Conservation (phyloP, 1,140 invertebrate species). For the Ips nitidus region DNA sequence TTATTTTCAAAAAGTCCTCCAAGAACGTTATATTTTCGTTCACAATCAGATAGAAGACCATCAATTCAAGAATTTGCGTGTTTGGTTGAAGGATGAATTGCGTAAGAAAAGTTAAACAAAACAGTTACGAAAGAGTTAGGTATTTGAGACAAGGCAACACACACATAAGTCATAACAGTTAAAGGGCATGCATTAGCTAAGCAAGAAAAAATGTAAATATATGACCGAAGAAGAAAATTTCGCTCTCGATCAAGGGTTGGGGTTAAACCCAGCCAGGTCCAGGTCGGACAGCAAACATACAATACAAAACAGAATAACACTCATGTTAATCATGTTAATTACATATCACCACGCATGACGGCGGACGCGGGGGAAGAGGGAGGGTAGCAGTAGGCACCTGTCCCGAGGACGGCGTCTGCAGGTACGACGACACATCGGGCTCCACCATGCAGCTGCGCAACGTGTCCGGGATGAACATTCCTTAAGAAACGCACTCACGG, state of each 20-base stretch:
- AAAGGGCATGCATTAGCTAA: too few relatives aligned
- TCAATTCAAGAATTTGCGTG: too few relatives aligned
- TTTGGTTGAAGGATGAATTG: too few relatives aligned
- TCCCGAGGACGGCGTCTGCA: constrained; percentile 78
- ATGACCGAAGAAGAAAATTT: constrained; percentile 24
- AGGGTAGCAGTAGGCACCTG: constrained; percentile 64
- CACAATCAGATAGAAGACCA: too few relatives aligned
- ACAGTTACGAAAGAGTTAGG: too few relatives aligned
- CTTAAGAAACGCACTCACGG: constrained; percentile 52
- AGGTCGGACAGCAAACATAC: constrained; percentile 43
- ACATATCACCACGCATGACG: constrained; percentile 55
- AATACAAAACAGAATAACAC: constrained; percentile 52
- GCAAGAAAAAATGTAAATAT: too few relatives aligned
- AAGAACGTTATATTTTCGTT: too few relatives aligned
- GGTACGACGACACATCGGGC: constrained; percentile 79
- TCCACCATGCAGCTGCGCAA: constrained; percentile 81
- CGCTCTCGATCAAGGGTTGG: constrained; percentile 23
- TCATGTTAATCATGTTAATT: constrained; percentile 57
- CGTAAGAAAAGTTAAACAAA: too few relatives aligned
- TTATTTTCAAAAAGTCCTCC: too few relatives aligned
- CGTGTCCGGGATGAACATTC: constrained; percentile 79
- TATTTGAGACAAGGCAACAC: too few relatives aligned
- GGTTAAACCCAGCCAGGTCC: constrained; percentile 10
- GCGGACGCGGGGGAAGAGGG: constrained; percentile 50
- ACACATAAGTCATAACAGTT: too few relatives aligned